These are phyloP conservation scores for Mustelus asterias DNA, from an alignment of 2,113 vertebrate species.

Conservation along the genomic window DNA sequence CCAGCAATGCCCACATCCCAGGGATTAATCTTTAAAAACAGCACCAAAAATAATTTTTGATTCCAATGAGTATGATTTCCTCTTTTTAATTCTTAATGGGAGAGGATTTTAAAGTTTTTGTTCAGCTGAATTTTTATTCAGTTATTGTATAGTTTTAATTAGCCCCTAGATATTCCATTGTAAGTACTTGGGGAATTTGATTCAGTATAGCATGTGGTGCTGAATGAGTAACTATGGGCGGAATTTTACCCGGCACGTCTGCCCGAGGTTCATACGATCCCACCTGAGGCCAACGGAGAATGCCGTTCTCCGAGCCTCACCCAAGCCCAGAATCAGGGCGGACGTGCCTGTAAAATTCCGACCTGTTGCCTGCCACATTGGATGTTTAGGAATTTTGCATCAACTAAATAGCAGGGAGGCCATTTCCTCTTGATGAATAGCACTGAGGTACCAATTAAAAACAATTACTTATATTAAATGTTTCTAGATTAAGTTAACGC, in stretches of 20 bases:
- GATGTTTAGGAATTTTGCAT: neutral
- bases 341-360: too few relatives aligned
- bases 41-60: neutral
- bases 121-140: conserved; percentile 10
- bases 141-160: neutral
- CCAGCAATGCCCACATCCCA: too few relatives aligned
- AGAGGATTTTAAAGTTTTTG: neutral
- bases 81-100: neutral
- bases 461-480: neutral
- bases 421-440: neutral
- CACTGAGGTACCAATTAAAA: neutral
- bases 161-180: neutral
- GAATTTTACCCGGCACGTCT: too few relatives aligned
- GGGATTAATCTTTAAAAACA: too few relatives aligned
- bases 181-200: neutral
- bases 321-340: too few relatives aligned
- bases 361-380: neutral
- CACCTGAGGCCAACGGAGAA: too few relatives aligned
- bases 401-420: neutral
- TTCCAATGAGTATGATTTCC: neutral
- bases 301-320: too few relatives aligned
- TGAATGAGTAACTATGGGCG: too few relatives aligned
- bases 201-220: too few relatives aligned
- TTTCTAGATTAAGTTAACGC: neutral
- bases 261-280: too few relatives aligned